These are phyloP conservation scores for Ctenosaura bakeri DNA, from an alignment of 2,797 vertebrate genomes.

Conservation along the genomic window DNA sequence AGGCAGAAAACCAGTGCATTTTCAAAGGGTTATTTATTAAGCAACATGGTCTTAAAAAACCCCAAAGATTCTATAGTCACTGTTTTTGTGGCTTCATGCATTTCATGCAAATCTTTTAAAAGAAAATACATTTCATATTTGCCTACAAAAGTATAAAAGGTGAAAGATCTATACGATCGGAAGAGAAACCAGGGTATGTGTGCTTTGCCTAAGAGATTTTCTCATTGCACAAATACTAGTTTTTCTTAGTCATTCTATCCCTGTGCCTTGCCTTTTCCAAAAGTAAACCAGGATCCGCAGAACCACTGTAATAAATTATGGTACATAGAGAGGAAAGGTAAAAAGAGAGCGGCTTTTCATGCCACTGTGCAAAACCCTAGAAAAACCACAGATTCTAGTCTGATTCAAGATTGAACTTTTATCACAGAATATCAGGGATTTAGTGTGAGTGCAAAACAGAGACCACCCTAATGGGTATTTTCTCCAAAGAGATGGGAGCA, in stretches of 20 bases:
- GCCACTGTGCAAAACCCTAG: background rate
- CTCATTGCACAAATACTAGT: background rate
- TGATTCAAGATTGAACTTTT: background rate
- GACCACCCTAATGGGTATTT: background rate
- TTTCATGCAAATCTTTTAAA: background rate
- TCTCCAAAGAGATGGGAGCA: background rate
- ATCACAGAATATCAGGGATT: background rate
- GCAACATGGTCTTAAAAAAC: background rate
- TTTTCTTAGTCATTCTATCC: background rate
- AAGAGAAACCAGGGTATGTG: too few relatives aligned
- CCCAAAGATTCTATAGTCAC: background rate
- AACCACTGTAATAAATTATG: background rate
- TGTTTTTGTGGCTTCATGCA: background rate
- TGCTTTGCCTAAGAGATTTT: background rate
- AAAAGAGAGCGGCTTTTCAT: too few relatives aligned
- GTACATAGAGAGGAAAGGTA: background rate
- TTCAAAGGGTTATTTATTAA: background rate
- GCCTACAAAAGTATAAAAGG: background rate
- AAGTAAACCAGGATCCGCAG: too few relatives aligned
- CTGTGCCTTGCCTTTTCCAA: background rate
- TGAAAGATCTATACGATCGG: too few relatives aligned
- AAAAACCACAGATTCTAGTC: background rate
- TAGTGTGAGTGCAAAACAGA: background rate
- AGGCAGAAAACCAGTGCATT: background rate
- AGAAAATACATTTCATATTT: background rate